Evolutionary conservation across 1,140 invertebrate species (phyloP), one percentile per base, ranked within the genome.

Genomic region (Aphis gossypii): DNA sequence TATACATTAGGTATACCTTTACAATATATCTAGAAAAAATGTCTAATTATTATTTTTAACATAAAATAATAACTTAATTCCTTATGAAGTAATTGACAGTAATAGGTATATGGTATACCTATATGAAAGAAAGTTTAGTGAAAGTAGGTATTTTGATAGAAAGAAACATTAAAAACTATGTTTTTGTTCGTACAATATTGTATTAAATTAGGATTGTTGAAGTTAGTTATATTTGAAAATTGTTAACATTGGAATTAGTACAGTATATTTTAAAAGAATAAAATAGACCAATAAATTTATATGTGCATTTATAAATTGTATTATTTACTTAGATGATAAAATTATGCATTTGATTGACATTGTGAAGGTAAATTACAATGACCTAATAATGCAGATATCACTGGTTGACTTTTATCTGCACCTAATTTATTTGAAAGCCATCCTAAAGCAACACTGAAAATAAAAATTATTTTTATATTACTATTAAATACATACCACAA

Each of bases 361-460:
- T 92, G 68, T 82, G 25, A 82, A 38, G 92, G 92, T 54, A 93
- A 41, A 30, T 51, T 38, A 51, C 92, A 93, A 14, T 93, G 92
- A 38, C 48, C 76, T 44, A 93, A 54, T 41, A 93, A 86, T 20
- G 82, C 92, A 38, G 82, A 84, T 86, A 93, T 93, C n/a, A 93
- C 92, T 41, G 92, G 92, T 21, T 93, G 92, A 2, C 82, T 51
- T 84, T 51, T 93, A 38, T 93, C 48, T 86, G 54, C 86, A n/a
- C 92, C 82, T 56, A 93, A 84, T 93, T 84, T 93, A 23, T 93
- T 93, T 7, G 92, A 93, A 38, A 93, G 92, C 92, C 92, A 93
- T 41, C 48, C 35, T n/a, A 93, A 93, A n/a, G 92, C 35, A 30
- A 93, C 48, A 41, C 92, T 93, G 92, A 54, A 92, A 92, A 93